Evolutionary conservation across 2,888 invertebrate species (phyloP).

Genomic region (Homarus gammarus): DNA sequence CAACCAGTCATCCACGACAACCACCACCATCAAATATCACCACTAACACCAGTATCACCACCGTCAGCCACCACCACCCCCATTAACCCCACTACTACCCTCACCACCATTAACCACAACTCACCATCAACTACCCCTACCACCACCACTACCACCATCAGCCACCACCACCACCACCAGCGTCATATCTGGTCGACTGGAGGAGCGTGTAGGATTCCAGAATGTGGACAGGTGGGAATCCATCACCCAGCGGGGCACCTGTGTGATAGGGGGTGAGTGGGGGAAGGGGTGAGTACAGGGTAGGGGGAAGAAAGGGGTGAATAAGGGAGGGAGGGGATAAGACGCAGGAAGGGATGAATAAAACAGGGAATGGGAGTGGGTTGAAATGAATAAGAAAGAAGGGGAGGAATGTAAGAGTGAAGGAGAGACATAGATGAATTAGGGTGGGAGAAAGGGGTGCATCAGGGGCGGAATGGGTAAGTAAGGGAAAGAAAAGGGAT

Average conservation of each 20-base stretch:
- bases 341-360: neutral
- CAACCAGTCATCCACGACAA: neutral
- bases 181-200: constrained; percentile 2
- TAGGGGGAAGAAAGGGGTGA: neutral
- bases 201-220: constrained; percentile 2
- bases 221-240: constrained; percentile 17
- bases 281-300: neutral
- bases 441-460: neutral
- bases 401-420: neutral
- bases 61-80: neutral
- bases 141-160: constrained; percentile 11
- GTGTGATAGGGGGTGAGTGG: neutral
- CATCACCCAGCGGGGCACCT: constrained; percentile 35
- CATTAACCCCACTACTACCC: neutral
- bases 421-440: neutral
- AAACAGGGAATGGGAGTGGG: neutral
- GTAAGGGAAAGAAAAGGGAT: constrained; percentile 9
- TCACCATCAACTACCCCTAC: neutral
- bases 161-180: constrained; percentile 8
- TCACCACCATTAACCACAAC: neutral
- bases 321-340: neutral
- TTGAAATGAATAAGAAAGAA: neutral
- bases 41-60: neutral
- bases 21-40: neutral
- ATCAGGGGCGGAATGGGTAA: neutral